Conservation (phyloP, 2,797 vertebrate species). For the Labroides dimidiatus region DNA sequence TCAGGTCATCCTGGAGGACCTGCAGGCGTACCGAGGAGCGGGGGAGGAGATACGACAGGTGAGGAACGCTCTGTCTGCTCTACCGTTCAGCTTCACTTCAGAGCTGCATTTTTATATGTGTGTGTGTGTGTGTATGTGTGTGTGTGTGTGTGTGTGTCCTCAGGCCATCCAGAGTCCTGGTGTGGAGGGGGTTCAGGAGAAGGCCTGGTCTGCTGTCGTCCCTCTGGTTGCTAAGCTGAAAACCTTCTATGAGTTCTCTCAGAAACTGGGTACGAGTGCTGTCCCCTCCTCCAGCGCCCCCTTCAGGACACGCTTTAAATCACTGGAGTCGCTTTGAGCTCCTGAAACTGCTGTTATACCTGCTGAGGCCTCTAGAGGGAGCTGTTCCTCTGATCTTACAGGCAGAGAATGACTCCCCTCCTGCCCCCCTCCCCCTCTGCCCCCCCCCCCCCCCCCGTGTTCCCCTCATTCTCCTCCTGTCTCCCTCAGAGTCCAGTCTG, state of each 20-base stretch:
- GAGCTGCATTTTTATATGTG: background rate
- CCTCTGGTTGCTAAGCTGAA: slow-evolving; percentile 96
- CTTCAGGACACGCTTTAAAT: no score
- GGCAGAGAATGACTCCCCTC: no score
- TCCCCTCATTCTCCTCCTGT: no score
- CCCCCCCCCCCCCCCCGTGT: background rate
- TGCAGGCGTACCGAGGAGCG: slow-evolving; percentile 95
- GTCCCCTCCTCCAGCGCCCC: no score
- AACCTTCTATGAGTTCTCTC: slow-evolving; percentile 97
- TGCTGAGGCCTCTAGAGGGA: background rate
- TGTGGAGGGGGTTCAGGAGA: slow-evolving; percentile 93
- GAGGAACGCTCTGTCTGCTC: no score
- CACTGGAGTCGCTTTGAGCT: no score
- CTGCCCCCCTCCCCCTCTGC: background rate
- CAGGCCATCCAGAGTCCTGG: slow-evolving; percentile 95
- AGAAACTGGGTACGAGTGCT: slow-evolving; percentile 87
- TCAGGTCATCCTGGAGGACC: slow-evolving; percentile 91
- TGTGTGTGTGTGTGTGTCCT: slow-evolving; percentile 31
- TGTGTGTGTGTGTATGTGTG: slow-evolving; percentile 29
- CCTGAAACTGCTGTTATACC: background rate
- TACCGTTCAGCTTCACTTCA: no score
- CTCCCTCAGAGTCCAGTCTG: slow-evolving; percentile 87
- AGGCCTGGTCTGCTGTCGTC: slow-evolving; percentile 93
- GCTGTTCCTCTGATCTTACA: no score
- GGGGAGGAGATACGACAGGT: slow-evolving; percentile 94